These are phyloP conservation scores for Calyptommatus sinebrachiatus DNA, from an alignment of 2,113 vertebrate genomes.

Conservation along the genomic window DNA sequence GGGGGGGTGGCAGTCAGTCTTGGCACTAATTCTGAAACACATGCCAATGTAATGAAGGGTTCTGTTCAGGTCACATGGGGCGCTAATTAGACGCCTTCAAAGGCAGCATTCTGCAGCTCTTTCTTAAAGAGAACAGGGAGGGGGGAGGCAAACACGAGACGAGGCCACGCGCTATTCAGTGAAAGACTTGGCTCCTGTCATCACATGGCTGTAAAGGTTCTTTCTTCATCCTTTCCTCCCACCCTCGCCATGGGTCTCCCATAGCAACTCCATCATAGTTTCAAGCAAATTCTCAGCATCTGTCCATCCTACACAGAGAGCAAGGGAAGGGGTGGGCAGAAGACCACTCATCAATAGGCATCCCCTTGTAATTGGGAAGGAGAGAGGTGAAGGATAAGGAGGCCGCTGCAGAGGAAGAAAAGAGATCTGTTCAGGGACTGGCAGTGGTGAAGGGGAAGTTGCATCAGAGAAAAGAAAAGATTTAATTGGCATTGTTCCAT, in stretches of 20 bases:
- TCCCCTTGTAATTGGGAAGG: neutral
- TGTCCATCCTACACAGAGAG: slow-evolving; percentile 20
- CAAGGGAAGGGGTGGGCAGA: neutral
- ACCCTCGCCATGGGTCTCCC: slow-evolving; percentile 48
- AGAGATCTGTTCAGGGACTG: neutral
- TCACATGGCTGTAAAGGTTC: slow-evolving; percentile 52
- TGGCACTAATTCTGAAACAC: slow-evolving; percentile 54
- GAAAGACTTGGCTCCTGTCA: slow-evolving; percentile 55
- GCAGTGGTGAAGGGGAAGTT: neutral
- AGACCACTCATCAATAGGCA: neutral
- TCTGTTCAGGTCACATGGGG: slow-evolving; percentile 63
- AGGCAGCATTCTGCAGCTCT: slow-evolving; percentile 58
- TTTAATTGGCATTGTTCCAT: too few relatives aligned
- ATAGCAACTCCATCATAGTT: slow-evolving; percentile 64
- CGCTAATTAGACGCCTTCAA: slow-evolving; percentile 69
- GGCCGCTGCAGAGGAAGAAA: neutral
- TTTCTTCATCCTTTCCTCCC: slow-evolving; percentile 36
- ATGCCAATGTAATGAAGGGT: slow-evolving; percentile 66
- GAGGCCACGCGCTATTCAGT: slow-evolving; percentile 60
- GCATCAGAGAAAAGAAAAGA: neutral
- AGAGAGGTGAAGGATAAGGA: neutral
- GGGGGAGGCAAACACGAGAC: slow-evolving; percentile 53
- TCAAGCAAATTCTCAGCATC: slow-evolving; percentile 58
- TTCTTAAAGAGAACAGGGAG: slow-evolving; percentile 58
- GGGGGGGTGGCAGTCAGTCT: slow-evolving; percentile 13